Base-by-base conservation (phyloP, 2,888 invertebrate genomes). In the Parnassius orleans region DNA sequence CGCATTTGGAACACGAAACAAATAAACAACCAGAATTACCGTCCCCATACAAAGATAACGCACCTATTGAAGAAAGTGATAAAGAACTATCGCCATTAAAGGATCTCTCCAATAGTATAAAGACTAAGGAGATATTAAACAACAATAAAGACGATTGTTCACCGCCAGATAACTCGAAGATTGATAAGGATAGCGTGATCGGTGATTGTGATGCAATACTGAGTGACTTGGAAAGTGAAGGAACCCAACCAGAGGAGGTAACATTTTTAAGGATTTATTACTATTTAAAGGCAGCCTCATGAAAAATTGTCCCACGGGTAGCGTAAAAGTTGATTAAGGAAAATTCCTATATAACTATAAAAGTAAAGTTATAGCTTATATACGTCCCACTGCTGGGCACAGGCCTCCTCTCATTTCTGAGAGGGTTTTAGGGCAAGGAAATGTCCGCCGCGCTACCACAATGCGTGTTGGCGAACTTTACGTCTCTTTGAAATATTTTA, bases 221-320 rank as follows among this genome's bases (percentile, higher is more conserved):
- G 76, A 96, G 96, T 66, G 97, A 96, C 75, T 94, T 96, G 77
- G 98, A 98, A 79, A 97, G 97, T 76, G 96, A 97, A 73, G 96
- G 96, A 0, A 96, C 96, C 0, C 96, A 96, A 70, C 96, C 96
- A 0, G 97, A 97, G 76, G 97, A 97, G 93, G 95, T 95, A 71
- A 78, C 77, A 14, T 42, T 33, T 33, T 33, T 33, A 5, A 33
- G 7, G 33, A 7, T 33, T 33, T 33, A 33, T 33, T 5, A 24
- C 24, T 24, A 24, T 24, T 24, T 24, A 24, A 3, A 0, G 24
- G 24, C 24, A 24, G 24, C 24, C 24, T 24, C 24, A 24, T 24
- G 24, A 24, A 24, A 24, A 24, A 24, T 24, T 24, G 7, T 3
- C 5, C 33, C 33, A 33, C 2, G 1, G 19, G n/a, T n/a, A n/a